phyloP scores from a whole-genome alignment of 1,140 invertebrate genomes.

The Atta texana region DNA sequence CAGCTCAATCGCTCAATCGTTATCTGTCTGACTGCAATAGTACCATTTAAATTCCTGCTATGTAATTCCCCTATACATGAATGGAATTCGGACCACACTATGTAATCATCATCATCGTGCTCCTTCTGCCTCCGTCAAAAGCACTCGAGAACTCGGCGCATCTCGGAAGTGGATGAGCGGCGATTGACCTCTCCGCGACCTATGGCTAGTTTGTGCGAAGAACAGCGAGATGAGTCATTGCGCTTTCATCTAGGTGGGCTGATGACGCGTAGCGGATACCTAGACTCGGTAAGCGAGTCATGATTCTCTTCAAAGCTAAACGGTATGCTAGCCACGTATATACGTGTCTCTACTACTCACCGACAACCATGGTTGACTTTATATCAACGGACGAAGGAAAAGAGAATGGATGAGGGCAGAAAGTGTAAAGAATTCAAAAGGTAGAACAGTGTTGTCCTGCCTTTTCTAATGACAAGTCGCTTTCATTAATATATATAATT shows the following conservation, averaged over 20 bases:
- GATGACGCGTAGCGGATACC: constrained; percentile 74
- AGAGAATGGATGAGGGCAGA: constrained; percentile 1
- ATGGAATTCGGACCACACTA: constrained; percentile 9
- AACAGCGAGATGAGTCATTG: constrained; percentile 74
- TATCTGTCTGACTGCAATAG: neutral
- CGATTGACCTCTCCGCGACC: constrained; percentile 70
- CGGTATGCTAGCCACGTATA: constrained; percentile 79
- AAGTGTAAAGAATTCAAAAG: constrained; percentile 35
- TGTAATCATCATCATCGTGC: constrained; percentile 45
- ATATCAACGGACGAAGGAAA: constrained; percentile 15
- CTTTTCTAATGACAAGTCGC: neutral
- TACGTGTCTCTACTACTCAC: constrained; percentile 66
- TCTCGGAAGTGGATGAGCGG: constrained; percentile 46
- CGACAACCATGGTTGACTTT: neutral
- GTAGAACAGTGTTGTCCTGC: neutral
- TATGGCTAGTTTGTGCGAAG: constrained; percentile 46
- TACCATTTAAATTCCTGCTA: constrained; percentile 31
- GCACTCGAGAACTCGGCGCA: constrained; percentile 25
- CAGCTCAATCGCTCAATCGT: neutral
- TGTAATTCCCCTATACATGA: neutral
- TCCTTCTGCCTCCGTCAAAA: constrained; percentile 22
- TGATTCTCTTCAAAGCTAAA: constrained; percentile 72
- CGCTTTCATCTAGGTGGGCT: constrained; percentile 75
- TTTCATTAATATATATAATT: neutral
- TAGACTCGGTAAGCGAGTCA: constrained; percentile 76